These are phyloP conservation scores for Melanotaenia trifasciata DNA, from an alignment of 2,797 vertebrate genomes.

Conservation along the genomic window DNA sequence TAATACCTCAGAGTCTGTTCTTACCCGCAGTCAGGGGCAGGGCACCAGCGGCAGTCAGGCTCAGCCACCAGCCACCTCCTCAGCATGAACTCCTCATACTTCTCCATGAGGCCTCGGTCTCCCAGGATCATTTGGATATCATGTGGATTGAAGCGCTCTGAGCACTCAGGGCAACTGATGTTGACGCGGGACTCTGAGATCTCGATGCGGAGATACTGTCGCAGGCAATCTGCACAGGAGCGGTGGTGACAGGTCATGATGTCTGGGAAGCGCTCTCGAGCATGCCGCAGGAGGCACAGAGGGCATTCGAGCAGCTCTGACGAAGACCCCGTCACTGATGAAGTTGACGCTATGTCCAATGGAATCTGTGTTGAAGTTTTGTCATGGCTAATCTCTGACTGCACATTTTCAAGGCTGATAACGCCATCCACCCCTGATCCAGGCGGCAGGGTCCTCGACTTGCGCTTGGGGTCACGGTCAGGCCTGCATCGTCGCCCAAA, in stretches of 20 bases:
- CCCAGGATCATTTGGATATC: slow-evolving; percentile 96
- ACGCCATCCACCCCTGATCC: slow-evolving; percentile 84
- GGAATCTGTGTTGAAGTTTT: slow-evolving; percentile 84
- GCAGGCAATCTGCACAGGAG: slow-evolving; percentile 96
- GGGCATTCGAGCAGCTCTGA: slow-evolving; percentile 94
- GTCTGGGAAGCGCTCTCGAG: slow-evolving; percentile 95
- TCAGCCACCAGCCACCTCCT: slow-evolving; percentile 95
- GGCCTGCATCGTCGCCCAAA: slow-evolving; percentile 84
- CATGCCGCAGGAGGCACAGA: slow-evolving; percentile 92
- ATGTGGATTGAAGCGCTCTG: slow-evolving; percentile 96
- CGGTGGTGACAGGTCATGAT: slow-evolving; percentile 99
- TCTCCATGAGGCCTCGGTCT: slow-evolving; percentile 95
- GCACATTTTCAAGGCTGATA: slow-evolving; percentile 90
- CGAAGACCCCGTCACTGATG: slow-evolving; percentile 78
- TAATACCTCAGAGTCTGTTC: slow-evolving; percentile 39
- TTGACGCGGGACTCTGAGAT: slow-evolving; percentile 98
- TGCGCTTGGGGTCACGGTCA: slow-evolving; percentile 83
- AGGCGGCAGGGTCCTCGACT: slow-evolving; percentile 80
- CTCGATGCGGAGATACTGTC: slow-evolving; percentile 97
- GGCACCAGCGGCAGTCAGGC: slow-evolving; percentile 98
- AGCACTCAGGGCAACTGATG: slow-evolving; percentile 98
- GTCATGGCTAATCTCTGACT: slow-evolving; percentile 88
- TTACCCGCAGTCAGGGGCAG: slow-evolving; percentile 97
- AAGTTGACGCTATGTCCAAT: slow-evolving; percentile 79
- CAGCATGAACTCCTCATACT: slow-evolving; percentile 99